Evolutionary conservation across 1,140 invertebrate genomes (phyloP).

Genomic region (Caenorhabditis latens): DNA sequence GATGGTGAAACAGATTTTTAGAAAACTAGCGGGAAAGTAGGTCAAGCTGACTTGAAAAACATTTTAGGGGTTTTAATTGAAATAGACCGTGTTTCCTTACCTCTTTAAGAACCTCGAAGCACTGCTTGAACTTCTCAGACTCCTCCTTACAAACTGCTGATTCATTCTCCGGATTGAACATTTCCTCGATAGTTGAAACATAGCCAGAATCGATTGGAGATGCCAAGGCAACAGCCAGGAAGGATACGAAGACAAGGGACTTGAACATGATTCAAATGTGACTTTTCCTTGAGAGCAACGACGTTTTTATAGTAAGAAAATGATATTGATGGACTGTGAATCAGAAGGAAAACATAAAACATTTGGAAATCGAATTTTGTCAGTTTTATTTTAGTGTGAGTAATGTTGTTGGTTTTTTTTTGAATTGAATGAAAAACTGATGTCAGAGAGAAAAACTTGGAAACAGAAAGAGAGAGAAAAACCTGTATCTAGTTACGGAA

Average conservation of each 20-base stretch:
- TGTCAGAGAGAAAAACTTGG: no score
- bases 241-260: not conserved
- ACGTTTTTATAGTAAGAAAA: not conserved
- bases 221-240: not conserved
- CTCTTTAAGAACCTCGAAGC: not conserved
- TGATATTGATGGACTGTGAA: not conserved
- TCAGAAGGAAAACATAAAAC: not conserved
- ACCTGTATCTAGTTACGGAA: no score
- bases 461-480: no score
- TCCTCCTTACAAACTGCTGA: not conserved
- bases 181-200: not conserved
- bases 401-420: no score
- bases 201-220: not conserved
- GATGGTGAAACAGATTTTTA: not conserved
- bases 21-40: no score
- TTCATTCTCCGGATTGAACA: not conserved
- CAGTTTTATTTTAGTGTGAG: no score
- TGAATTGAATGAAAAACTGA: no score
- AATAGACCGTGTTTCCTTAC: no score
- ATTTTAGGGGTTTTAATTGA: no score
- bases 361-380: no score
- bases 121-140: not conserved
- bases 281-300: not conserved
- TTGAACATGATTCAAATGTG: constrained; percentile 10
- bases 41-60: no score